Evolutionary conservation across 37 sponge, comb jelly and placozoan genomes (phyloP), one percentile per base, ranked within the genome.

Genomic region (Geodia barretti): DNA sequence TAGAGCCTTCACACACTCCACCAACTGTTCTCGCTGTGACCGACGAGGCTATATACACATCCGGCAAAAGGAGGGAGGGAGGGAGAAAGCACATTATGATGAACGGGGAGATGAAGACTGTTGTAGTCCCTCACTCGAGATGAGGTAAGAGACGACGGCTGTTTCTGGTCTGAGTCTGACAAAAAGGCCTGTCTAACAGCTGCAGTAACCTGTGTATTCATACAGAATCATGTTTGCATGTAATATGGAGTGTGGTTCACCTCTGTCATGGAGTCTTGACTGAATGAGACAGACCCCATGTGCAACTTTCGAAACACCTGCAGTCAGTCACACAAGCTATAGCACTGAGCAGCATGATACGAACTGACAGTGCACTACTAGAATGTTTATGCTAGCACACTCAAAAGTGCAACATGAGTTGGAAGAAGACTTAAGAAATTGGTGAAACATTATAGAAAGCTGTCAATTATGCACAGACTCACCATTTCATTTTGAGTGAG

Each of bases 401-500:
- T n/a, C n/a, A n/a, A n/a, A n/a, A n/a, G n/a, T n/a, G n/a, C n/a
- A n/a, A n/a, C n/a, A n/a, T n/a, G n/a, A n/a, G n/a, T n/a, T n/a
- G n/a, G n/a, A n/a, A n/a, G n/a, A n/a, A n/a, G n/a, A n/a, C n/a
- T n/a, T n/a, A n/a, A n/a, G n/a, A n/a, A n/a, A n/a, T n/a, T n/a
- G n/a, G n/a, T n/a, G n/a, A n/a, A n/a, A n/a, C n/a, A n/a, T n/a
- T n/a, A n/a, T n/a, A n/a, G n/a, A n/a, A n/a, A n/a, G n/a, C n/a
- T n/a, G n/a, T n/a, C n/a, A n/a, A n/a, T n/a, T n/a, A 72, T 0
- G 68, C n/a, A 3, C 59, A 17, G 30, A 64, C 84, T 7, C 41
- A 93, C 97, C 97, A 97, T 97, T 77, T 97, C 95, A 68, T 97
- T 97, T 73, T 88, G 81, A 11, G 97, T 97, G 60, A 97, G 92